Conservation (phyloP, 2,113 vertebrate species). For the Monarcha castaneiventris region DNA sequence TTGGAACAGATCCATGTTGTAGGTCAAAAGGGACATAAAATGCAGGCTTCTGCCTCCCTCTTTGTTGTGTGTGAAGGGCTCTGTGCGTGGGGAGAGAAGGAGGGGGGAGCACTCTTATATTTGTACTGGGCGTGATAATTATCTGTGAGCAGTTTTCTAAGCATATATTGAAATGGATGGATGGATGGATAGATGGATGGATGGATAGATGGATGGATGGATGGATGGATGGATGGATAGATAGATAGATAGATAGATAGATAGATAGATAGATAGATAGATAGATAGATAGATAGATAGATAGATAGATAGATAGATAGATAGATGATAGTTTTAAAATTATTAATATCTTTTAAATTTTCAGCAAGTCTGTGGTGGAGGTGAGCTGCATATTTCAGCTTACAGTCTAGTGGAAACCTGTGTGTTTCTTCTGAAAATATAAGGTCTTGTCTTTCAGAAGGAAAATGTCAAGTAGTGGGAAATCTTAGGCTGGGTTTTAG, state of each 20-base stretch:
- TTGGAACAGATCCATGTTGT: conserved; percentile 68
- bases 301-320: not conserved
- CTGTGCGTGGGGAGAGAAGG: not conserved
- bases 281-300: not conserved
- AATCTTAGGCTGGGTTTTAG: not conserved
- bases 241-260: not conserved
- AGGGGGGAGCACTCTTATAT: not conserved
- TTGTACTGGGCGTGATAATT: conserved; percentile 29
- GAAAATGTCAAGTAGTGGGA: not conserved
- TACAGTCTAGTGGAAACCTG: no score
- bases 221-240: not conserved
- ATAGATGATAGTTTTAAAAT: not conserved
- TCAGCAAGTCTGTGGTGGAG: not conserved
- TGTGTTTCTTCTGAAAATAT: not conserved
- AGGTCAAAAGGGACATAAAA: conserved; percentile 68
- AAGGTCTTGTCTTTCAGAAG: not conserved
- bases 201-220: not conserved
- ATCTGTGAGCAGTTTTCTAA: not conserved
- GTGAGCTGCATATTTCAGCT: not conserved
- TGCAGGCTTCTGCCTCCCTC: conserved; percentile 48
- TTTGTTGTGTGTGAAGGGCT: conserved; percentile 49
- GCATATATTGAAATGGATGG: not conserved
- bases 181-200: not conserved
- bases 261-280: not conserved
- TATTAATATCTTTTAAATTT: not conserved